These are phyloP conservation scores for Xestia sexstrigata DNA, from an alignment of 2,888 invertebrate genomes.

Conservation along the genomic window DNA sequence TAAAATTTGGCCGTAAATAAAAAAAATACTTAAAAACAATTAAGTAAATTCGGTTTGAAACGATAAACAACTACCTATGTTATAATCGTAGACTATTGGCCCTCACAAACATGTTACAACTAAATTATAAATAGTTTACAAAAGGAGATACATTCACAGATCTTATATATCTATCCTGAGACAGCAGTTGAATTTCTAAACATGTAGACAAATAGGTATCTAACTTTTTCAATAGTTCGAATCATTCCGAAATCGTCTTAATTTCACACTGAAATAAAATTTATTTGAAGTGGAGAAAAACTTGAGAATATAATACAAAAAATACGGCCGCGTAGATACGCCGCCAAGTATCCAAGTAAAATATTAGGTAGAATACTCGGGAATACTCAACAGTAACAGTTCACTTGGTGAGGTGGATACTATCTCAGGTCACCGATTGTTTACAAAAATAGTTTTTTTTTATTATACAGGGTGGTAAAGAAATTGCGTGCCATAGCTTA, in stretches of 20 bases:
- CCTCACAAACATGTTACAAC: slow-evolving; percentile 9
- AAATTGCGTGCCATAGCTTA: too few relatives aligned
- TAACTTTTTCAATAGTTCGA: not conserved
- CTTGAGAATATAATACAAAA: not conserved
- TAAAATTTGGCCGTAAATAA: not conserved
- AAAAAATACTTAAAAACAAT: not conserved
- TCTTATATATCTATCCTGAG: not conserved
- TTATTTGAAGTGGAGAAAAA: not conserved
- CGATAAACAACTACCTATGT: not conserved
- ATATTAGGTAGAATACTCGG: not conserved
- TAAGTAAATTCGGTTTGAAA: not conserved
- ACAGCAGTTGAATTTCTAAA: not conserved
- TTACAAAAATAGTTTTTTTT: too few relatives aligned
- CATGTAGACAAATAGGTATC: not conserved
- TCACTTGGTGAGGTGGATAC: not conserved
- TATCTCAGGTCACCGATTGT: not conserved
- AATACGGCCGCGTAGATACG: not conserved
- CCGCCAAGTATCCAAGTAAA: not conserved
- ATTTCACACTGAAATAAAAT: not conserved
- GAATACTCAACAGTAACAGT: not conserved
- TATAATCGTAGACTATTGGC: slow-evolving; percentile 23
- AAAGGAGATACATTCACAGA: slow-evolving; percentile 9
- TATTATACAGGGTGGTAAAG: too few relatives aligned
- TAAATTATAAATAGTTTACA: slow-evolving; percentile 13
- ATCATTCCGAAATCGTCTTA: not conserved